These are phyloP conservation scores for Lepidocyrtoides sp. DNA, from an alignment of 2,888 invertebrate species.

Conservation along the genomic window DNA sequence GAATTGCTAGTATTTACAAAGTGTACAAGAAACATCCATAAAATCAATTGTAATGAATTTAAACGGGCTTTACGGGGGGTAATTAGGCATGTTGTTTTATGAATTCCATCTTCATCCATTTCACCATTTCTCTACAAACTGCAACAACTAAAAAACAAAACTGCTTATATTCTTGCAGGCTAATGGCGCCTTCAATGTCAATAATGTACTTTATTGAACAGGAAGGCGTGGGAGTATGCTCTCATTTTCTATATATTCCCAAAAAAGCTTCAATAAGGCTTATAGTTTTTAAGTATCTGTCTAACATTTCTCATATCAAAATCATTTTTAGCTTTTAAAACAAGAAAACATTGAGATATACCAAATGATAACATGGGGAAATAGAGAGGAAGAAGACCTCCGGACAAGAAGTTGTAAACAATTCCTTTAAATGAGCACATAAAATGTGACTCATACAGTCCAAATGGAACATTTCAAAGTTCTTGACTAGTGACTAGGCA, in stretches of 20 bases:
- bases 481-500: slow-evolving; percentile 28
- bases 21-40: slow-evolving; percentile 63
- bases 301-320: slow-evolving; percentile 4
- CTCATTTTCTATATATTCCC: too few relatives aligned
- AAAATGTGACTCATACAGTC: slow-evolving; percentile 54
- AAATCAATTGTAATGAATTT: slow-evolving; percentile 73
- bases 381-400: slow-evolving; percentile 50
- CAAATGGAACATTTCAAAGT: slow-evolving; percentile 61
- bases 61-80: slow-evolving; percentile 69
- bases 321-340: slow-evolving; percentile 57
- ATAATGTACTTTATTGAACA: slow-evolving; percentile 18
- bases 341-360: slow-evolving; percentile 40
- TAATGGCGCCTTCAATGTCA: slow-evolving; percentile 55
- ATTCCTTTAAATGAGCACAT: slow-evolving; percentile 61
- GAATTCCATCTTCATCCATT: slow-evolving; percentile 43
- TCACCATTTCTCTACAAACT: neutral
- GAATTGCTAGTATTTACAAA: slow-evolving; percentile 54
- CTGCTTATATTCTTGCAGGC: neutral
- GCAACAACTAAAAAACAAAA: neutral
- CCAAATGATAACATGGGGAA: slow-evolving; percentile 28
- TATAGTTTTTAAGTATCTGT: slow-evolving; percentile 30
- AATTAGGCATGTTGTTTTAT: slow-evolving; percentile 62
- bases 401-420: slow-evolving; percentile 69
- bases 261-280: slow-evolving; percentile 43
- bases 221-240: neutral